A percentile compares a stretch with the other conserved stretches of the same genome.
phyloP scores from a whole-genome alignment of 1,140 invertebrate genomes.

The Asobara japonica region DNA sequence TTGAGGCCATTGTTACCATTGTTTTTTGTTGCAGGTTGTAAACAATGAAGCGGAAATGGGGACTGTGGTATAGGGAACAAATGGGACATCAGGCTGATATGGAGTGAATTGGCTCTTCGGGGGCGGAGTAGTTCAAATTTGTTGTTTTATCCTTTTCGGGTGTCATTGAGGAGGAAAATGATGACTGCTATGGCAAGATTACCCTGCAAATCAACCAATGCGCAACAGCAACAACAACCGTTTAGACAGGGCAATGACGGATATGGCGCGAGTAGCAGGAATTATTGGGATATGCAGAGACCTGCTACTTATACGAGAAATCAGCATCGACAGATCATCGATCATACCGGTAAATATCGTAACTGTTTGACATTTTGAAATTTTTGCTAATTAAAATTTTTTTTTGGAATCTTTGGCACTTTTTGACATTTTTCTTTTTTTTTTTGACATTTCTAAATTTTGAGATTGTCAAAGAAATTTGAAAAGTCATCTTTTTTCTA shows the following conservation, averaged over 20 bases:
- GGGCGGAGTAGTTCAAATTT: background rate
- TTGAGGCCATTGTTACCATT: too few species aligned
- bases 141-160: background rate
- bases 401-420: background rate
- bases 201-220: slow-evolving; percentile 58
- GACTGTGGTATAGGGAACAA: background rate
- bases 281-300: slow-evolving; percentile 63
- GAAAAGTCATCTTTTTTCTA: too few species aligned
- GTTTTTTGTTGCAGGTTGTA: background rate
- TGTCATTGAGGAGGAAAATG: slow-evolving; percentile 49
- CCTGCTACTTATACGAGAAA: slow-evolving; percentile 53
- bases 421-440: background rate
- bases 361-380: background rate
- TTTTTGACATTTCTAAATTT: too few species aligned
- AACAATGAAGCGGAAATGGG: background rate
- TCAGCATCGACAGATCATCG: slow-evolving; percentile 55
- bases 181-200: slow-evolving; percentile 65
- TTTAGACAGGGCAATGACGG: slow-evolving; percentile 46
- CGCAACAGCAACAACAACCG: slow-evolving; percentile 54
- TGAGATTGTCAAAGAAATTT: too few species aligned
- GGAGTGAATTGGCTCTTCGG: background rate
- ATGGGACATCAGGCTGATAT: background rate
- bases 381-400: too few species aligned
- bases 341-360: slow-evolving; percentile 54
- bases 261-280: slow-evolving; percentile 35